Evolutionary conservation across 2,888 invertebrate genomes (phyloP).

Genomic region (Melanotus villosus): DNA sequence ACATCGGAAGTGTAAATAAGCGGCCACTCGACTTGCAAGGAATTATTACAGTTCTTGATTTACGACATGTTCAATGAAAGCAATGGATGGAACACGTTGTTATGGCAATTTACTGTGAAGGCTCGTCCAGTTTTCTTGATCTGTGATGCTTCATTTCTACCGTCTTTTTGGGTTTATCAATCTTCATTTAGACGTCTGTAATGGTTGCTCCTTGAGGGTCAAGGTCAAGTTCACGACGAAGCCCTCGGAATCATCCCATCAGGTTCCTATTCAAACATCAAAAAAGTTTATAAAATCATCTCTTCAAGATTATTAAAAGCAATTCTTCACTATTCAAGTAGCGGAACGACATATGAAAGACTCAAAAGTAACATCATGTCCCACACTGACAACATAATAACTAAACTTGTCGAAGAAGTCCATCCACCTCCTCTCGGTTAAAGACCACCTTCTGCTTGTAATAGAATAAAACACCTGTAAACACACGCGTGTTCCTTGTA

Average conservation of each 20-base stretch:
- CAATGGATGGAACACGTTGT: no score
- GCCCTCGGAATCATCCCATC: background rate
- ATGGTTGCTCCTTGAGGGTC: no score
- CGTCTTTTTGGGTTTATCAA: no score
- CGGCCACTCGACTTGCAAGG: no score
- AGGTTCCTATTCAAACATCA: background rate
- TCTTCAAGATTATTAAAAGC: slow-evolving; percentile 11
- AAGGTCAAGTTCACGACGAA: no score
- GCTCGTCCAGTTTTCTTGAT: no score
- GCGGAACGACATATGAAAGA: slow-evolving; percentile 23
- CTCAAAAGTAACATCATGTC: slow-evolving; percentile 12
- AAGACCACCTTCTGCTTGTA: slow-evolving; percentile 15
- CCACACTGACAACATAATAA: slow-evolving; percentile 24
- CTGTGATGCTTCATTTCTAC: no score
- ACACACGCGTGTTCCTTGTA: slow-evolving; percentile 16
- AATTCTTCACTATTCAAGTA: slow-evolving; percentile 24
- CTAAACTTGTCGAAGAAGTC: slow-evolving; percentile 24
- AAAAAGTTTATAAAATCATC: background rate
- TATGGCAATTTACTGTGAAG: no score
- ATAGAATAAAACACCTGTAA: slow-evolving; percentile 22
- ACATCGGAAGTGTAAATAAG: no score
- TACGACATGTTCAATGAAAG: no score
- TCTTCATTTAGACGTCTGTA: no score
- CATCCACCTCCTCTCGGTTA: slow-evolving; percentile 20
- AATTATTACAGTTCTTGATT: no score